Base-by-base conservation (phyloP, 1,140 invertebrate species). In the Eciton burchellii region DNA sequence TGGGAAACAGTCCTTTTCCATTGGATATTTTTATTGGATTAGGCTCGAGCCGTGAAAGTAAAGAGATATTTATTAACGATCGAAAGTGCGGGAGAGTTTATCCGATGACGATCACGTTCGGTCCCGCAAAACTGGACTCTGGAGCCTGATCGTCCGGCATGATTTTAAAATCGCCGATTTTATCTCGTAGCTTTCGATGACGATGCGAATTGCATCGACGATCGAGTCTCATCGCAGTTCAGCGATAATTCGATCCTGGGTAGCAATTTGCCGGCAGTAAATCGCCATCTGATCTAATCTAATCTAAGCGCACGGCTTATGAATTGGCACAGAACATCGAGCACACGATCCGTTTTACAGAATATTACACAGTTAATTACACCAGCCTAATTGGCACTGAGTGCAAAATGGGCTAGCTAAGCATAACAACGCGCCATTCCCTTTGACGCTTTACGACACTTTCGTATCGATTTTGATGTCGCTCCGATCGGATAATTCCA, bases 291-390 rank as follows among this genome's bases (percentile, higher is more conserved):
- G 49, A 63, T 79, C 21, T 77, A 66, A 71, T 76, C 19, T 63
- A 76, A 65, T 77, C 63, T 77, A 45, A 79, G 21, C 35, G 35
- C 26, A 54, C 43, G 35, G 11, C 24, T 16, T 54, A 56, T n/a
- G 12, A 68, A 54, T 70, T 70, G 24, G 1, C 21, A 26, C 11
- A 29, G 21, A 41, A 26, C 21, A 57, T 66, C 4, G 14, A 19
- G 8, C 6, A 60, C 43, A 9, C 62, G 66, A 9, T 24, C 49
- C 12, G 14, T 79, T 79, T 45, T 29, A 26, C 35, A 57, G 74
- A 57, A 45, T 21, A 62, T 74, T 79, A 16, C 19, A 70, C 52
- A 56, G 12, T 68, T 68, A 68, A 79, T 79, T 79, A 70, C 21
- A 77, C 16, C 2, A 9, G 6, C 11, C 41, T 66, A 66, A 77